A percentile compares a stretch with the other conserved stretches of the same genome.
Evolutionary conservation across 1,140 invertebrate genomes (phyloP).

Genomic region (Calephelis virginiensis): DNA sequence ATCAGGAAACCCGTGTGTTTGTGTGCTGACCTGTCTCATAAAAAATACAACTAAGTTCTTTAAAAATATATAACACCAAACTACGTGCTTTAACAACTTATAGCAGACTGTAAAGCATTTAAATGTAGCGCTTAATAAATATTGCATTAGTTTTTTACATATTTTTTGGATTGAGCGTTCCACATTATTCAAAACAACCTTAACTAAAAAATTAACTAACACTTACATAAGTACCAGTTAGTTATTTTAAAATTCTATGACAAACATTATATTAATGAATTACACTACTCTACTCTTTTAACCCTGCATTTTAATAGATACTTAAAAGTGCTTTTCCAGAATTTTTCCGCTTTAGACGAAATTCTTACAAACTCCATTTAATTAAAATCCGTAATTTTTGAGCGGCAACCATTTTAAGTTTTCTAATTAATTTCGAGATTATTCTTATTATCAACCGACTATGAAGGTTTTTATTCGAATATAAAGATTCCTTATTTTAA

Average conservation of each 20-base stretch:
- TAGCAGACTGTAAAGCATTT: no score
- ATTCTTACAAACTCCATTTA: conserved; percentile 5
- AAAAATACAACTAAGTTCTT: no score
- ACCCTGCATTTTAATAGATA: neutral
- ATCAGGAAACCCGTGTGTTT: no score
- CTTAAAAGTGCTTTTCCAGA: neutral
- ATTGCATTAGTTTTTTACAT: no score
- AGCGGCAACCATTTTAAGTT: neutral
- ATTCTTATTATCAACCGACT: neutral
- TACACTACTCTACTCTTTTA: neutral
- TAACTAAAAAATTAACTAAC: no score
- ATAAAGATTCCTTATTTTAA: no score
- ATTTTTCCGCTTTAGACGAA: neutral
- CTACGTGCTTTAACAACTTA: no score
- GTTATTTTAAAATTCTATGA: neutral
- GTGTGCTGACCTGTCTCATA: no score
- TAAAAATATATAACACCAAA: neutral
- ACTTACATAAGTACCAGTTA: no score
- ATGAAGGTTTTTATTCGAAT: neutral
- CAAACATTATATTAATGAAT: neutral
- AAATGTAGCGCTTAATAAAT: no score
- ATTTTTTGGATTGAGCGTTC: no score
- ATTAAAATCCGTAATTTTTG: neutral
- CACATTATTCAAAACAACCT: no score
- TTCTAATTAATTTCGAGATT: neutral